Percentiles rank a stretch among this genome's conserved stretches.
Evolutionary conservation across 2,113 vertebrate species (phyloP).

Genomic region (Genyomyrus donnyi): DNA sequence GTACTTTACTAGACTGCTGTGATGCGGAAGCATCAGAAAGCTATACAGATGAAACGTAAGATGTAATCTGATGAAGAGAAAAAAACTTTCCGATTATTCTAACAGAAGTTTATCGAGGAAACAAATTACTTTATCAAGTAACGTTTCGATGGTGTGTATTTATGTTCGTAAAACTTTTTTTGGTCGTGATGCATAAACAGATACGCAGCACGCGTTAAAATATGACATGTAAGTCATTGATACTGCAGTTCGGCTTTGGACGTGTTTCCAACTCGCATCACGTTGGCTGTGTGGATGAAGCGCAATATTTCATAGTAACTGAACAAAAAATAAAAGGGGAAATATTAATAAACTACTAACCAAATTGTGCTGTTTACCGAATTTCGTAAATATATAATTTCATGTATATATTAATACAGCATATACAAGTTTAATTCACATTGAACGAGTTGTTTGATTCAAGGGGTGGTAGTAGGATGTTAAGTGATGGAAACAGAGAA

Average conservation of each 20-base stretch:
- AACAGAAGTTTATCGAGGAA: not conserved
- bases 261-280: not conserved
- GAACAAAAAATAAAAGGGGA: not conserved
- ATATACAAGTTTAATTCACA: not conserved
- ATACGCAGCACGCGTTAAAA: not conserved
- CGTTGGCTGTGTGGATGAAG: not conserved
- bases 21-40: slow-evolving; percentile 26
- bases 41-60: slow-evolving; percentile 48
- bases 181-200: not conserved
- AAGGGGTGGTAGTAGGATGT: not conserved
- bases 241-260: not conserved
- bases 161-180: not conserved
- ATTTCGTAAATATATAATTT: not conserved
- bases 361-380: not conserved
- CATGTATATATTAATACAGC: not conserved
- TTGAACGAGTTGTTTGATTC: not conserved
- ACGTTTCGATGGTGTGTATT: not conserved
- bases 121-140: not conserved
- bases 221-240: not conserved
- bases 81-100: not conserved
- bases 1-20: slow-evolving; percentile 44
- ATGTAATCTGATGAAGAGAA: slow-evolving; percentile 49
- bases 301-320: not conserved
- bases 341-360: not conserved
- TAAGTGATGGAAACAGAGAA: not conserved